Base-by-base conservation (phyloP, 2,888 invertebrate genomes). In the Prosapia bicincta region DNA sequence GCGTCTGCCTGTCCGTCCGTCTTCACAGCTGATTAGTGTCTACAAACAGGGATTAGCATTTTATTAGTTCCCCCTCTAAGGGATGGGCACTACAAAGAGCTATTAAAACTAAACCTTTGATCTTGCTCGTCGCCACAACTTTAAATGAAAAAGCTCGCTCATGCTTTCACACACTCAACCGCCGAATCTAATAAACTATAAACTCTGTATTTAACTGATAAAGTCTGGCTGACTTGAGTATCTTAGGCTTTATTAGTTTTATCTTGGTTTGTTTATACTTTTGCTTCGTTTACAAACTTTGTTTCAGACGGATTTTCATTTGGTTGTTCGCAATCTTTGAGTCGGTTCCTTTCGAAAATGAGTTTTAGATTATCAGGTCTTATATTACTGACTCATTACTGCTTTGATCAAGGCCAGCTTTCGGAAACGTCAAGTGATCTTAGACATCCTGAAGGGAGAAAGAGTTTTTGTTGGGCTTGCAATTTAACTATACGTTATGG, bases 31-130 rank as follows among this genome's bases (percentile, higher is more conserved):
- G 82, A 82, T 82, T 82, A 81, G 75, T 77, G 77, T 78, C 79
- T 74, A 81, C 80, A 79, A 81, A 82, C 81, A 81, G 74, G 78
- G 81, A 82, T 82, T 82, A 82, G 81, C 82, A 82, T 82, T 82
- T 82, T 82, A 82, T 82, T 82, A 81, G 81, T 80, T 82, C 74
- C 71, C 75, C 75, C 75, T 24, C 38, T 69, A 43, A 75, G 38
- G 54, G 75, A 43, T 73, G 68, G 68, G 73, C 76, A 71, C 54
- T 67, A 86, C 87, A 87, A 87, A 87, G 86, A 87, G 86, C 87
- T 87, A 87, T 87, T 87, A 87, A 87, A 87, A 87, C 85, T 84
- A 85, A 84, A 83, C 82, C 87, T 87, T 87, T 87, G 87, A 87
- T 87, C 78, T 84, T 83, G 83, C 82, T 82, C 84, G 82, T 85